Conservation (phyloP, 2,113 vertebrate species). For the Argyrosomus japonicus region DNA sequence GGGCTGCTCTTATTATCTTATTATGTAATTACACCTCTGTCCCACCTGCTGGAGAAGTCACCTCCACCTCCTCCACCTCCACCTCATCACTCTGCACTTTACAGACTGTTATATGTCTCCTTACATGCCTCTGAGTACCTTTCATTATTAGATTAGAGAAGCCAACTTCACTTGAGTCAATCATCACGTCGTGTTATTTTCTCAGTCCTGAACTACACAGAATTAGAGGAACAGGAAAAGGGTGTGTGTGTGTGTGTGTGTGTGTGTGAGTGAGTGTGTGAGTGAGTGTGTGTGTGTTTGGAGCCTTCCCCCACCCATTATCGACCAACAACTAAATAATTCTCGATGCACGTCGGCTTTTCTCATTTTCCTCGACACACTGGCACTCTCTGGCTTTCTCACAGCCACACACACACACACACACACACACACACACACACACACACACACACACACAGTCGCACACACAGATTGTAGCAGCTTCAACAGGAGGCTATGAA, state of each 20-base stretch:
- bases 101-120: neutral
- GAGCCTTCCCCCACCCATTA: constrained; percentile 27
- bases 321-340: constrained; percentile 64
- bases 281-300: neutral
- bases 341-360: constrained; percentile 17
- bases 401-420: neutral
- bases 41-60: neutral
- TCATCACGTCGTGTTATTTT: neutral
- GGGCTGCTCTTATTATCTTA: constrained; percentile 9
- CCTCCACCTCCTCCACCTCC: neutral
- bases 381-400: constrained; percentile 7
- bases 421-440: constrained; percentile 24
- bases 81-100: neutral
- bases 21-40: constrained; percentile 14
- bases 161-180: constrained; percentile 24
- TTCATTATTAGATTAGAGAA: constrained; percentile 26
- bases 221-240: constrained; percentile 13
- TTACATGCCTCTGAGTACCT: neutral
- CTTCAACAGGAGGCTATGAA: constrained; percentile 65
- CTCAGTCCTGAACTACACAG: neutral
- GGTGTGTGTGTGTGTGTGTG: neutral
- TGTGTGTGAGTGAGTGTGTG: neutral
- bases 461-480: constrained; percentile 21
- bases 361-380: constrained; percentile 43
- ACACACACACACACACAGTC: constrained; percentile 18